Conservation (phyloP, 2,888 invertebrate genomes). For the Cephus runcator region DNA sequence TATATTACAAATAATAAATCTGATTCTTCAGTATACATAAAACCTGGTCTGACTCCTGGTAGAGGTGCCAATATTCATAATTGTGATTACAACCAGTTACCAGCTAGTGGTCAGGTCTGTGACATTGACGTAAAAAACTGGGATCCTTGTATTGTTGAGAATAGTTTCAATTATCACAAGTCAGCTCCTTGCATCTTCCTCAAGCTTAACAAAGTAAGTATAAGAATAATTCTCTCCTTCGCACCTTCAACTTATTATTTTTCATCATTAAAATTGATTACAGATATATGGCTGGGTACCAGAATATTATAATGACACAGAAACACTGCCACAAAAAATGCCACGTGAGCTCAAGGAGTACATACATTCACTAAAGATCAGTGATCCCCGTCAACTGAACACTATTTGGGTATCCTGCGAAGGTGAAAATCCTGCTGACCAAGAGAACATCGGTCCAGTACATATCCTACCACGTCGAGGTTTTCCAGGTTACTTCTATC, state of each 20-base stretch:
- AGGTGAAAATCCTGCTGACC: conserved; percentile 93
- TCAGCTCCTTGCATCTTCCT: conserved; percentile 95
- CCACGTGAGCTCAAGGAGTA: conserved; percentile 77
- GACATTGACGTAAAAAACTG: conserved; percentile 86
- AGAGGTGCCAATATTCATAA: conserved; percentile 80
- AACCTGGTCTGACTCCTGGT: conserved; percentile 77
- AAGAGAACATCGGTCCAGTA: conserved; percentile 89
- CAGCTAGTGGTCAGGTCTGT: conserved; percentile 83
- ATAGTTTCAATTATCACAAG: conserved; percentile 89
- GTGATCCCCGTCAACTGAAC: conserved; percentile 71
- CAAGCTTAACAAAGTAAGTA: conserved; percentile 86
- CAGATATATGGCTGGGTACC: conserved; percentile 91
- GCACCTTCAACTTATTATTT: background rate
- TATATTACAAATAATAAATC: background rate
- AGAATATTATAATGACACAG: conserved; percentile 79
- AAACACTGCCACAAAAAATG: conserved; percentile 78
- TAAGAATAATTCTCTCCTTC: background rate
- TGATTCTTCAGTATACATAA: conserved; percentile 74
- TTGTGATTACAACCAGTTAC: conserved; percentile 79
- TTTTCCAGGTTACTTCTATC: conserved; percentile 91
- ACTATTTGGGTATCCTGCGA: conserved; percentile 94
- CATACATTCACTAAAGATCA: conserved; percentile 70
- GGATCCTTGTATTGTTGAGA: conserved; percentile 83
- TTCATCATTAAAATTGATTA: background rate
- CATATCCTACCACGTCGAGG: conserved; percentile 84